Conservation (phyloP, 1,140 invertebrate genomes). For the Brachionus calyciflorus region DNA sequence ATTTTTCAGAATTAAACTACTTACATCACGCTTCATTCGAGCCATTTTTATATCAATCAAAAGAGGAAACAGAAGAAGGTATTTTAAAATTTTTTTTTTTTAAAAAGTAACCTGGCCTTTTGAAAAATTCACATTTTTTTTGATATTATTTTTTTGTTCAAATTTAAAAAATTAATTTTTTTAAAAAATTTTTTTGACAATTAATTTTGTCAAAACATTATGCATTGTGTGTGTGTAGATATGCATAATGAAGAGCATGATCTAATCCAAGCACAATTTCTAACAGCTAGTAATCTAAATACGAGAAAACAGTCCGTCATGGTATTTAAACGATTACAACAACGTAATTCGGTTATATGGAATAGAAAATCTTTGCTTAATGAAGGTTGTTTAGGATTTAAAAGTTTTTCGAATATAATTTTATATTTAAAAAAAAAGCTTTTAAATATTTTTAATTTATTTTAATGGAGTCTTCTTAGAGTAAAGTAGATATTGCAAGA, state of each 20-base stretch:
- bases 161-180: neutral
- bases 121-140: too few species aligned
- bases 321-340: conserved; percentile 35
- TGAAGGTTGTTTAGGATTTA: conserved; percentile 17
- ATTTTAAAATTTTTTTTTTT: conserved; percentile 14
- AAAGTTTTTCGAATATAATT: neutral
- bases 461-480: too few species aligned
- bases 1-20: conserved; percentile 92
- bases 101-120: too few species aligned
- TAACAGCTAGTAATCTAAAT: conserved; percentile 45
- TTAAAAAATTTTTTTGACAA: conserved; percentile 18
- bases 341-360: conserved; percentile 41
- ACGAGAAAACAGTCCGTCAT: conserved; percentile 44
- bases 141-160: neutral
- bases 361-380: conserved; percentile 44
- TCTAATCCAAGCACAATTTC: neutral
- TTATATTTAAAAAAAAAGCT: too few species aligned
- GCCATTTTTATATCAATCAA: conserved; percentile 75
- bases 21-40: conserved; percentile 83
- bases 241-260: conserved; percentile 46
- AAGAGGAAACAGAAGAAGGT: conserved; percentile 61
- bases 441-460: too few species aligned
- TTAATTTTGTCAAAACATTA: conserved; percentile 25
- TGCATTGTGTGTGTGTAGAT: neutral
- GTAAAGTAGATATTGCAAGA: too few species aligned